Percentiles rank a stretch among this genome's conserved stretches.
These are phyloP conservation scores for Xestia ashworthii DNA, from an alignment of 2,888 invertebrate genomes.

Conservation along the genomic window DNA sequence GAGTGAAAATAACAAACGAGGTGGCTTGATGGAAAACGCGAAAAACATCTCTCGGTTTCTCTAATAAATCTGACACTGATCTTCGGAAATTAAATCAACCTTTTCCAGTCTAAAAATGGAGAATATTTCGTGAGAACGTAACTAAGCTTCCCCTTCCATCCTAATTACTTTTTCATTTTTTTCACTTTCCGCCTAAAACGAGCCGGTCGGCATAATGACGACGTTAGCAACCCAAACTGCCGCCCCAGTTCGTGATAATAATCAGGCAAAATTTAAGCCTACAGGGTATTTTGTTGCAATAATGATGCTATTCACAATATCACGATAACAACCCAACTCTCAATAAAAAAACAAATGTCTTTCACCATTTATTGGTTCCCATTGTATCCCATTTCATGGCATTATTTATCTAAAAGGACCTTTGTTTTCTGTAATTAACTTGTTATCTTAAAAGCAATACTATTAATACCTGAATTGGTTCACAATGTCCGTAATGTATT, in stretches of 20 bases:
- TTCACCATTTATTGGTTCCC: conserved; percentile 1
- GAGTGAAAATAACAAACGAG: conserved; percentile 10
- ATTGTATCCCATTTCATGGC: conserved; percentile 5
- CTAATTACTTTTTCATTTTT: conserved; percentile 66
- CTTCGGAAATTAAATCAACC: conserved; percentile 56
- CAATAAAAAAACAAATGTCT: conserved; percentile 31
- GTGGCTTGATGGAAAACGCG: neutral
- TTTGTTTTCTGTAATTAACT: conserved; percentile 12
- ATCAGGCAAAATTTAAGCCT: conserved; percentile 55
- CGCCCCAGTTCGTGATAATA: conserved; percentile 51
- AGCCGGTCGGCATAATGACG: conserved; percentile 54
- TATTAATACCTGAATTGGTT: conserved; percentile 5
- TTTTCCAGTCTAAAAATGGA: conserved; percentile 35
- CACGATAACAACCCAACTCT: conserved; percentile 3
- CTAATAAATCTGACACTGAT: conserved; percentile 39
- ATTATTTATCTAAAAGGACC: neutral
- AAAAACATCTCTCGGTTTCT: conserved; percentile 22
- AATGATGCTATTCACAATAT: conserved; percentile 33
- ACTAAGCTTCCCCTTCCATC: conserved; percentile 40
- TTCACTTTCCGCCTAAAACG: conserved; percentile 49
- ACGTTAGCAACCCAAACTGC: conserved; percentile 39
- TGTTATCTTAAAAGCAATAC: conserved; percentile 12
- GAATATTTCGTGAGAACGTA: conserved; percentile 46
- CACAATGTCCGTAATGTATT: conserved; percentile 21
- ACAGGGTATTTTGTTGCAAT: conserved; percentile 39